Base-by-base conservation (phyloP, 2,797 vertebrate species). In the Vireo griseus region DNA sequence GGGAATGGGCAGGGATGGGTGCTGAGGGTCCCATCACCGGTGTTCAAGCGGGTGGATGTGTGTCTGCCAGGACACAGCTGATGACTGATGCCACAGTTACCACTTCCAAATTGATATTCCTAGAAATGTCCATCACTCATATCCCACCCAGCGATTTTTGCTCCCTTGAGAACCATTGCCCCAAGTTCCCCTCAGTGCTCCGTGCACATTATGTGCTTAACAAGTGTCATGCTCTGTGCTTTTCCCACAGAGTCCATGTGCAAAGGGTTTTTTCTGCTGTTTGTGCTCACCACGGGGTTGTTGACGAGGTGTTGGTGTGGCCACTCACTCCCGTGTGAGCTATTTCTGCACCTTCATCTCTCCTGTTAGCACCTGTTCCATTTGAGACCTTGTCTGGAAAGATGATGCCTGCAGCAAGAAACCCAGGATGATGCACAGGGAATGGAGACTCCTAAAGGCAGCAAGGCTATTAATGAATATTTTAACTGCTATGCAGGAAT, bases 401-500 rank as follows among this genome's bases (percentile, higher is more conserved):
- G 47, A 73, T 66, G 76, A 24, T 44, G 80, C 71, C 69, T 39
- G 75, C 29, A 83, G 86, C 26, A 13, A 45, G 79, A 72, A 74
- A 20, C 37, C 62, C 16, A 55, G 68, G 87, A 62, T 3, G 7
- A 61, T 26, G 63, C 20, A 16, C 17, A 6, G 81, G 72, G 66
- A 84, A 17, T 14, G 2, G 35, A 48, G 62, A 67, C 42, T 24
- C 83, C 65, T 52, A 40, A 51, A 92, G 83, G 75, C 68, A 65
- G 62, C 50, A 67, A 74, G 78, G 19, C 31, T 71, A 22, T 35
- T 29, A 33, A 72, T 79, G 80, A 92, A 74, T 89, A 88, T 94
- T 95, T 91, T 81, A 94, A 33, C 84, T 86, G 79, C 59, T 91
- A 76, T 69, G 74, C 79, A 69, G 72, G 68, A 90, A 71, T 92